Conservation (phyloP, 2,888 invertebrate species). For the Pristionchus japonicus region DNA sequence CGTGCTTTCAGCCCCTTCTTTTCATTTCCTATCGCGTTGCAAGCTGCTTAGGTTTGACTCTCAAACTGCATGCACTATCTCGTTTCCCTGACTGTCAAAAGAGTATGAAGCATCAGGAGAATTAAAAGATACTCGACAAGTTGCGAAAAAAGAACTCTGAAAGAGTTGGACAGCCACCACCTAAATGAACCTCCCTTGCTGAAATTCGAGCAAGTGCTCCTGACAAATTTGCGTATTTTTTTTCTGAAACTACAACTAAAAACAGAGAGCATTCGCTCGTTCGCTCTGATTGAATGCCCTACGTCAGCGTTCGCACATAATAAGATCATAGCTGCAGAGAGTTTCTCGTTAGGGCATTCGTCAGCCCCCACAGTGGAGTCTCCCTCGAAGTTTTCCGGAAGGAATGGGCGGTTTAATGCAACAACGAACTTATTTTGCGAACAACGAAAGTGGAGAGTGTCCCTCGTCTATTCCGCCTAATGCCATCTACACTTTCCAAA, state of each 20-base stretch:
- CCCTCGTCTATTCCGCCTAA: not conserved
- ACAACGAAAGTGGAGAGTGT: not conserved
- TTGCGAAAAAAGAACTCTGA: not conserved
- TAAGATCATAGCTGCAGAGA: not conserved
- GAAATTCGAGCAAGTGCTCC: not conserved
- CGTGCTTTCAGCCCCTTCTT: not conserved
- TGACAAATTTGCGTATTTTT: not conserved
- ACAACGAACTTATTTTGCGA: conserved; percentile 13
- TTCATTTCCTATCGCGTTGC: not conserved
- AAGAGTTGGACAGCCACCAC: not conserved
- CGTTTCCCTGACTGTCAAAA: too few relatives aligned
- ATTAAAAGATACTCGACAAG: not conserved
- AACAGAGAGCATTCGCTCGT: not conserved
- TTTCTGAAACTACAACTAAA: not conserved
- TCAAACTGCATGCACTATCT: too few relatives aligned
- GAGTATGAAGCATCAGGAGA: too few relatives aligned
- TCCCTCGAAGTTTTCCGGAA: not conserved
- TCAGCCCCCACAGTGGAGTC: conserved; percentile 1
- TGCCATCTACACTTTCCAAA: not conserved
- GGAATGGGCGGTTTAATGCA: not conserved
- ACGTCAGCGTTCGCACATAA: not conserved
- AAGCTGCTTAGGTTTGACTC: too few relatives aligned
- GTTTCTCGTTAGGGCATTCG: not conserved
- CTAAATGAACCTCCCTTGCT: not conserved
- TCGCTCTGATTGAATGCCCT: not conserved